phyloP scores from a whole-genome alignment of 2,888 invertebrate genomes.

The Rhopalosiphum nymphaeae region DNA sequence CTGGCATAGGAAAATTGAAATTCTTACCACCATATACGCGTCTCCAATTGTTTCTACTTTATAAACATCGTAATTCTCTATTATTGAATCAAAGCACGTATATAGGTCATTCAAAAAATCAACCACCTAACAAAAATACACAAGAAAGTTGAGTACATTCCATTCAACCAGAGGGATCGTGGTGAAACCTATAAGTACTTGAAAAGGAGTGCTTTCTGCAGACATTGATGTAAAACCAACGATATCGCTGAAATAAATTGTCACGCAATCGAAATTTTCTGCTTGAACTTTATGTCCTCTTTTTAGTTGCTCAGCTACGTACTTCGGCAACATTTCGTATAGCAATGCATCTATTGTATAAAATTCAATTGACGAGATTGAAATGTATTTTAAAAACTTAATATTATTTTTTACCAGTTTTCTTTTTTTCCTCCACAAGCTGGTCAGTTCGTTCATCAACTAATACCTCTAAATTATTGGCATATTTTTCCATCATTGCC shows the following conservation, averaged over 20 bases:
- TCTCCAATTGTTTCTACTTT: constrained; percentile 84
- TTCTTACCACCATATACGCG: constrained; percentile 90
- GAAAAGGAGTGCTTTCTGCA: constrained; percentile 89
- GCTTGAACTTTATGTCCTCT: constrained; percentile 90
- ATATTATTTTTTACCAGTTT: constrained; percentile 78
- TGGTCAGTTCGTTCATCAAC: constrained; percentile 95
- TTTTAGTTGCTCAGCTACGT: constrained; percentile 93
- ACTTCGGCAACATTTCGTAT: constrained; percentile 89
- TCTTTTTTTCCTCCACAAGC: constrained; percentile 94
- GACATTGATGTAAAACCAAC: constrained; percentile 95
- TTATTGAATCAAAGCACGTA: constrained; percentile 93
- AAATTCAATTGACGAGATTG: background rate
- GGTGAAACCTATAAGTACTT: constrained; percentile 72
- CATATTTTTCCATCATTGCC: constrained; percentile 98
- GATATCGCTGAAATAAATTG: constrained; percentile 95
- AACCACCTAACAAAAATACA: constrained; percentile 79
- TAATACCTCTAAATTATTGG: constrained; percentile 91
- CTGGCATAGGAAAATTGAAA: background rate
- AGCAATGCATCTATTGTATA: constrained; percentile 79
- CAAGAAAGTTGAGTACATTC: background rate
- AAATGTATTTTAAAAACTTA: background rate
- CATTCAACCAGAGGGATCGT: background rate
- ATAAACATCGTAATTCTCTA: constrained; percentile 92
- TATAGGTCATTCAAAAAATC: constrained; percentile 94
- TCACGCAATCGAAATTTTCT: constrained; percentile 90